phyloP scores from a whole-genome alignment of 2,797 vertebrate genomes.

The Rhabdophis nuchalis region DNA sequence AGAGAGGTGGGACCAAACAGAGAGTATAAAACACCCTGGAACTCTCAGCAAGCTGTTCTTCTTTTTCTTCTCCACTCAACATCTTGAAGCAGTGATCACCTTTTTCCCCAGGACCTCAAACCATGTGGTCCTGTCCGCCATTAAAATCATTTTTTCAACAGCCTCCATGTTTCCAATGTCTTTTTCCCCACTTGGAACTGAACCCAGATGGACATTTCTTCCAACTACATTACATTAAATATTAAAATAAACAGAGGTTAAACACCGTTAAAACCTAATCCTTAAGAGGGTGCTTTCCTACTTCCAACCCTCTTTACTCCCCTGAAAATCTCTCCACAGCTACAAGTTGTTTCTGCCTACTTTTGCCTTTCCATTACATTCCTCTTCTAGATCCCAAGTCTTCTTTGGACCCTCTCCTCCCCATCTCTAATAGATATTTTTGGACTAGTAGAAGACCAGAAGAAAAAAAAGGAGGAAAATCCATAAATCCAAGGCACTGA shows the following conservation, averaged over 20 bases:
- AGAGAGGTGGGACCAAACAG: no score
- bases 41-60: no score
- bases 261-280: background rate
- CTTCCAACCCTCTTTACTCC: background rate
- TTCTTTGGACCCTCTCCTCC: background rate
- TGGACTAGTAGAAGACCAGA: background rate
- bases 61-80: no score
- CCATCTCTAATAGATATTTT: background rate
- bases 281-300: background rate
- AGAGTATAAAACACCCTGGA: no score
- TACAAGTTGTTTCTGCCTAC: background rate
- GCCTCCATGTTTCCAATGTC: no score
- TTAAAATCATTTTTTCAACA: no score
- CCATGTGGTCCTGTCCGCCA: no score
- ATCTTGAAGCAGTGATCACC: no score
- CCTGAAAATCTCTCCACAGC: background rate
- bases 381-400: background rate
- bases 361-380: background rate
- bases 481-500: background rate
- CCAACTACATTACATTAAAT: background rate
- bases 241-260: background rate
- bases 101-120: no score
- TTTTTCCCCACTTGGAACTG: no score
- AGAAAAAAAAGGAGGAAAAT: background rate
- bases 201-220: no score